Conservation (phyloP, 2,113 vertebrate genomes). For the Oceanites oceanicus region DNA sequence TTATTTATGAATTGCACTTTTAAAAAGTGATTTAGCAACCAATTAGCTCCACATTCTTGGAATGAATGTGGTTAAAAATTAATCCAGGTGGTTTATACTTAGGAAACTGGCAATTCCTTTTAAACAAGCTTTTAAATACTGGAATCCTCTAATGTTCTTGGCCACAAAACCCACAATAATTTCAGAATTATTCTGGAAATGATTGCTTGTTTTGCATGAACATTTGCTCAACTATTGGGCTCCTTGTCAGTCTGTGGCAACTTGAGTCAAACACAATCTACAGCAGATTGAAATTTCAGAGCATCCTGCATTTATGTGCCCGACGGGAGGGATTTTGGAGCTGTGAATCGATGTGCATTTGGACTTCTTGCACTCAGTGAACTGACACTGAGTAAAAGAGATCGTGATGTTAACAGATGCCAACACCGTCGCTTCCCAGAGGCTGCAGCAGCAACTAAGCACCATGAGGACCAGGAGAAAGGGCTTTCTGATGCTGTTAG, state of each 20-base stretch:
- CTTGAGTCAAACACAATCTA: background rate
- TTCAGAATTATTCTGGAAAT: background rate
- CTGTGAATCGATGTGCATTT: background rate
- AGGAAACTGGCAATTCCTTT: background rate
- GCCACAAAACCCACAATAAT: background rate
- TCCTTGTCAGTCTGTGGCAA: background rate
- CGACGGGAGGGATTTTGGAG: background rate
- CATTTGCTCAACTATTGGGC: background rate
- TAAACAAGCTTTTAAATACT: background rate
- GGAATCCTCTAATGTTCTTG: background rate
- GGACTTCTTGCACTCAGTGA: background rate
- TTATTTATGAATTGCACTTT: background rate
- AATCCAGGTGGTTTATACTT: background rate
- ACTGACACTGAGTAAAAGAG: background rate
- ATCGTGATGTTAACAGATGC: background rate
- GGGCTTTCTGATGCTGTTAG: background rate
- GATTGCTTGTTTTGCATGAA: background rate
- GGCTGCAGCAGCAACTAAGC: background rate
- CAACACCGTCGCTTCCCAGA: accelerated
- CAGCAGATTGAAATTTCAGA: background rate
- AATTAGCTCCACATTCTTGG: background rate
- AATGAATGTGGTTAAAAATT: background rate
- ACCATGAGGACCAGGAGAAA: background rate
- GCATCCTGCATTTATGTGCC: background rate
- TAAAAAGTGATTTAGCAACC: background rate